Evolutionary conservation across 2,888 invertebrate genomes (phyloP), one percentile per base, ranked within the genome.

Genomic region (Mellilla xanthometata): DNA sequence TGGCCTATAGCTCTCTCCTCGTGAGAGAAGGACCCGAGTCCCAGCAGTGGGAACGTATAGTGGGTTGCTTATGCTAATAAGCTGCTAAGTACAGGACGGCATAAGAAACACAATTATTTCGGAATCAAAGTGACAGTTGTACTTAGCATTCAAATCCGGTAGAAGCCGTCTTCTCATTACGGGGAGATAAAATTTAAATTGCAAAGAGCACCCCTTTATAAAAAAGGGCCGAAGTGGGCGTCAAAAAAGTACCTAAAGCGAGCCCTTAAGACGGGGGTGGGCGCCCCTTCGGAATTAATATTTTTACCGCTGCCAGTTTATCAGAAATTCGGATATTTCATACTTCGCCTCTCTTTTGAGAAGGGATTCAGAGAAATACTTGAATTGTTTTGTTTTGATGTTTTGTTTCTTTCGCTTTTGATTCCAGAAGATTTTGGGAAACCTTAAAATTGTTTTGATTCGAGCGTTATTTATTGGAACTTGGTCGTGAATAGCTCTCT

Each of bases 121-220:
- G 27, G 49, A 53, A 55, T 55, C 49, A 55, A 55, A 54, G 44
- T 41, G 35, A 46, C 41, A 24, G 44, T 39, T 11, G 46, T 47
- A 54, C 49, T 56, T 54, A 35, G 49, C 54, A 60, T 55, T 56
- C 50, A 55, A 54, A 61, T 50, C 43, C 39, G 12, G 40, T 51
- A 48, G 50, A 54, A 50, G 55, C 59, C 65, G 68, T 72, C 70
- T 69, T 68, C 74, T 84, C 83, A 83, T 85, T 83, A 79, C 68
- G 67, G 49, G 60, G 66, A 84, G 85, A 84, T 84, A 82, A 84
- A 85, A 86, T 87, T 86, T 86, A 84, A 85, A 86, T 85, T 86
- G 83, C 84, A 79, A 84, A 84, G 65, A 62, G 58, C 52, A 70
- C 69, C 78, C 83, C 80, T 75, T 72, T 69, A 60, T 70, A 84